Conservation (phyloP, 1,140 invertebrate genomes). For the Phocides pigmalion region DNA sequence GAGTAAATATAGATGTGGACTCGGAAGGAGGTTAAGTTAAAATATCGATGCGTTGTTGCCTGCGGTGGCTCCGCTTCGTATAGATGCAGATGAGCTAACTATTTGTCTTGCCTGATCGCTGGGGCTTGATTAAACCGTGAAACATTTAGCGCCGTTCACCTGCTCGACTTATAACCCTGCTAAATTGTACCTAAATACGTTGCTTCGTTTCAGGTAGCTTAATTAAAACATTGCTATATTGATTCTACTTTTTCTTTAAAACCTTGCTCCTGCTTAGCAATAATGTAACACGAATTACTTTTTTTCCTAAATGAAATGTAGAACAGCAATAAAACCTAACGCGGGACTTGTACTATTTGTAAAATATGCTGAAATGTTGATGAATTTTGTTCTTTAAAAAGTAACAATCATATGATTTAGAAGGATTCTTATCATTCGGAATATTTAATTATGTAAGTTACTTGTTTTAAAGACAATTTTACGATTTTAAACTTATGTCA, state of each 20-base stretch:
- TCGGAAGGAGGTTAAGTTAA: constrained; percentile 43
- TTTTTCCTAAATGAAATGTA: too few species aligned
- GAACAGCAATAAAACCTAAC: too few species aligned
- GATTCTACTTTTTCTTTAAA: neutral
- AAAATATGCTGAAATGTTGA: too few species aligned
- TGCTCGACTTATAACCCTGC: constrained; percentile 44
- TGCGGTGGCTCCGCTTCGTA: constrained; percentile 68
- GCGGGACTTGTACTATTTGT: too few species aligned
- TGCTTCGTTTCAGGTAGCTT: constrained; percentile 12
- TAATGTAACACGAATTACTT: too few species aligned
- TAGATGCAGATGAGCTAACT: constrained; percentile 81
- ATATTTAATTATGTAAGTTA: too few species aligned
- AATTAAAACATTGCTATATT: constrained; percentile 15
- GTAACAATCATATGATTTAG: too few species aligned
- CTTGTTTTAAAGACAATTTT: too few species aligned
- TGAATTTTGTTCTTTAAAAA: too few species aligned
- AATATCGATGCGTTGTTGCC: constrained; percentile 59
- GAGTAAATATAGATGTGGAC: constrained; percentile 11
- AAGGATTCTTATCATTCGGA: too few species aligned
- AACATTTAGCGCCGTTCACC: constrained; percentile 73
- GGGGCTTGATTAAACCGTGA: constrained; percentile 80
- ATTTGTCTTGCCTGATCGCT: constrained; percentile 80
- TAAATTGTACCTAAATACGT: constrained; percentile 29
- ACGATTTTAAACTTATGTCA: too few species aligned
- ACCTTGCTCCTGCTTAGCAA: too few species aligned